Evolutionary conservation across 2,113 vertebrate species (phyloP), one percentile per base, ranked within the genome.

Genomic region (Protomyctophum bolini): DNA sequence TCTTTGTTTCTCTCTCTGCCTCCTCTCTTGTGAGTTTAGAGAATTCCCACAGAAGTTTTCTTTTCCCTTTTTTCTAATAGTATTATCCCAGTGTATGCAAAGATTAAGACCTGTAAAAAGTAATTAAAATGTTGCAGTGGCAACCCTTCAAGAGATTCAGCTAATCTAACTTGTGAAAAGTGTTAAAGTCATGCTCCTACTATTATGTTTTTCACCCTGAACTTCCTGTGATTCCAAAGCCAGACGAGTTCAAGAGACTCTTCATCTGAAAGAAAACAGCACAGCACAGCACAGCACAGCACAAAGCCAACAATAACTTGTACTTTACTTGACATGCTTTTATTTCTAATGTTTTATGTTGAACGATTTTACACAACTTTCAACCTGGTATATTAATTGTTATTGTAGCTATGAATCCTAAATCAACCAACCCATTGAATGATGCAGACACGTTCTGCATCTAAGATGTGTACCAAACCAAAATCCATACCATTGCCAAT

Each of bases 251-350:
- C 91, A 94, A 88, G 91, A 92, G 90, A 93, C 87, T 93, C 93
- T 94, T 95, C 93, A 95, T 95, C 94, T 96, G 95, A 92, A 95
- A 96, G 91, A 95, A 94, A 96, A 95, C 93, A 96, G 90, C 71
- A n/a, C n/a, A n/a, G n/a, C 91, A 94, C 83, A 91, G 89, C 92
- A 94, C 72, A 82, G n/a, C 91, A 94, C 83, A 91, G 89, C 92
- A 94, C 72, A 82, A 66, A 92, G 87, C 91, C 91, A 86, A 92
- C 76, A 90, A 74, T 45, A 84, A 82, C 73, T 70, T 78, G 54
- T 55, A 84, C 50, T 86, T 88, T 29, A 88, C 72, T 84, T 84
- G 70, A 86, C 77, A 87, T 86, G 80, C 72, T 48, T 83, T 77
- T 77, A 63, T 57, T 57, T 74, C 28, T 71, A 10, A 41, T 41